Conservation (phyloP, 2,888 invertebrate species). For the Yponomeuta malinellus region DNA sequence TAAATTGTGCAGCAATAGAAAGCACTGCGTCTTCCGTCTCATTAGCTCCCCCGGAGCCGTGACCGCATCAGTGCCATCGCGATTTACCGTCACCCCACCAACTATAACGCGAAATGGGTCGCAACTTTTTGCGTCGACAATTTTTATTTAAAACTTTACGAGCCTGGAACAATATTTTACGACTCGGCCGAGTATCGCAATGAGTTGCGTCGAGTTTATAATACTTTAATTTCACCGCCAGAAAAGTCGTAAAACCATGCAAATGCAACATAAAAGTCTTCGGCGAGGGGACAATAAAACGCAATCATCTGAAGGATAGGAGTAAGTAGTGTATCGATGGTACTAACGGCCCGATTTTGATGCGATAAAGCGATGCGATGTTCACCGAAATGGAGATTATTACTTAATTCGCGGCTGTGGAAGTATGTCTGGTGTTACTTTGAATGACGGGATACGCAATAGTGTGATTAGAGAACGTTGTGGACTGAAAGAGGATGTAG, state of each 20-base stretch:
- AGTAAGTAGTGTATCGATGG: slow-evolving; percentile 4
- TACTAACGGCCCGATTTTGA: neutral
- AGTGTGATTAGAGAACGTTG: too few species aligned
- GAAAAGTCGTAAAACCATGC: slow-evolving; percentile 70
- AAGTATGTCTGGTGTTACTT: too few species aligned
- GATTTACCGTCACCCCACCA: neutral
- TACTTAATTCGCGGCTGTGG: neutral
- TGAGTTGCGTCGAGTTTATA: slow-evolving; percentile 65
- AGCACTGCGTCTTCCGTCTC: neutral
- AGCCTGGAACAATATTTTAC: slow-evolving; percentile 63
- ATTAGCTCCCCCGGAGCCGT: neutral
- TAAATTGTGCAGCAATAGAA: neutral
- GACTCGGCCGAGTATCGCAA: slow-evolving; percentile 60
- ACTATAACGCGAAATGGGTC: slow-evolving; percentile 38
- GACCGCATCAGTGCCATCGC: neutral
- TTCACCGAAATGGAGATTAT: slow-evolving; percentile 1
- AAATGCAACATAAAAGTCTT: slow-evolving; percentile 65
- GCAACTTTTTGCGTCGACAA: slow-evolving; percentile 53
- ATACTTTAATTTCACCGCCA: slow-evolving; percentile 73
- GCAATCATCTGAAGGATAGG: slow-evolving; percentile 39
- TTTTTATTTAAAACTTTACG: slow-evolving; percentile 46
- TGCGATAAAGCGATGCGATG: neutral
- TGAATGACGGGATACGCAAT: too few species aligned
- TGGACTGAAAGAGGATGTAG: too few species aligned
- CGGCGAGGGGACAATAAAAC: slow-evolving; percentile 48